These are phyloP conservation scores for Acholoe squamosa DNA, from an alignment of 2,888 invertebrate species.

Conservation along the genomic window DNA sequence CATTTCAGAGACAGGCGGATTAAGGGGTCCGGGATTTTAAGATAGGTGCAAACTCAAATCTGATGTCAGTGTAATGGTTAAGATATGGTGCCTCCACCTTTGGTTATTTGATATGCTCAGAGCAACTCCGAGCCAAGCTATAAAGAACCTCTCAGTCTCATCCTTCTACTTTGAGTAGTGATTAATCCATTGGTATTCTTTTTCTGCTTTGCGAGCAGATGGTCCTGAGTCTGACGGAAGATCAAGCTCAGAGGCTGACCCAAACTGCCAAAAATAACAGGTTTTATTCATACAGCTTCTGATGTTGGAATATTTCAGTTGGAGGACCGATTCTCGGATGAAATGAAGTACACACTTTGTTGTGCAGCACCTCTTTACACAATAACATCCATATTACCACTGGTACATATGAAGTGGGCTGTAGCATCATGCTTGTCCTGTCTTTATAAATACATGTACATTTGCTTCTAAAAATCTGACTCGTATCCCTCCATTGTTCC, in stretches of 20 bases:
- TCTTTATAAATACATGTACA: no score
- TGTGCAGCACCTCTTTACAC: no score
- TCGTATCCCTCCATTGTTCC: no score
- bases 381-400: no score
- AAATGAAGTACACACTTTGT: no score
- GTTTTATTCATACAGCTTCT: neutral
- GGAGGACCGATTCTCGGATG: no score
- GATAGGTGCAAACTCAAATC: no score
- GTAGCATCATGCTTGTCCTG: no score
- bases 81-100: neutral
- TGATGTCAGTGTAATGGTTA: neutral
- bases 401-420: no score
- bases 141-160: neutral
- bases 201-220: neutral
- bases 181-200: conserved; percentile 13
- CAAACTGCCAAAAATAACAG: neutral
- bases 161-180: neutral
- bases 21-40: neutral
- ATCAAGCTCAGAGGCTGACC: neutral
- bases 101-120: conserved; percentile 20
- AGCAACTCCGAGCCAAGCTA: neutral
- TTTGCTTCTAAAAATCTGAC: no score
- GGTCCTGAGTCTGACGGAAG: neutral
- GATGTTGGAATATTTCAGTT: neutral
- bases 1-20: neutral